Conservation (phyloP, 2,797 vertebrate species). For the Gallinago nigripennis region DNA sequence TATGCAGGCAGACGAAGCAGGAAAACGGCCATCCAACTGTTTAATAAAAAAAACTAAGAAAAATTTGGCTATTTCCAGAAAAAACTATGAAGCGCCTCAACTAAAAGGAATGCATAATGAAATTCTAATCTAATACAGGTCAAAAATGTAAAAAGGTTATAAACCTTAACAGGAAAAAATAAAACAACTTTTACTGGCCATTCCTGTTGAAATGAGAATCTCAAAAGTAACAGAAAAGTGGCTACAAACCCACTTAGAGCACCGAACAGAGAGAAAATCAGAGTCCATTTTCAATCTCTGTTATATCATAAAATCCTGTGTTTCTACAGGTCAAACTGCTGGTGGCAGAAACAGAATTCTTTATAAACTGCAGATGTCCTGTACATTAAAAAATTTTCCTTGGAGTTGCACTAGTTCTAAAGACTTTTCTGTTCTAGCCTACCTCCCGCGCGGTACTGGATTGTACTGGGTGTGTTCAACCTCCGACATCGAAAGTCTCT, state of each 20-base stretch:
- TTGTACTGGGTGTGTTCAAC: constrained; percentile 69
- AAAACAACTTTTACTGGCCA: constrained; percentile 88
- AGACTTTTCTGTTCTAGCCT: constrained; percentile 84
- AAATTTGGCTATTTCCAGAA: constrained; percentile 84
- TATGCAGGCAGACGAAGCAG: constrained; percentile 85
- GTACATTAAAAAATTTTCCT: constrained; percentile 75
- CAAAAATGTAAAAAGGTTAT: constrained; percentile 88
- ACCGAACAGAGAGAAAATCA: constrained; percentile 85
- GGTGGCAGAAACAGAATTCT: constrained; percentile 84
- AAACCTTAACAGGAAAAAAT: constrained; percentile 91
- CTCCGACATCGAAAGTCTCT: constrained; percentile 82
- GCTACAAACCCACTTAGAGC: constrained; percentile 87
- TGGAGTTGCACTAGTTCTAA: constrained; percentile 81
- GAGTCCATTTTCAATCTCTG: constrained; percentile 83
- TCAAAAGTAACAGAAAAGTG: constrained; percentile 86
- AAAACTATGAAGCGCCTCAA: constrained; percentile 85
- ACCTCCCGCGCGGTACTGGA: constrained; percentile 73
- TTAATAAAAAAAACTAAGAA: constrained; percentile 78
- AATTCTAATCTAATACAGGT: constrained; percentile 87
- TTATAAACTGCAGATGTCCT: constrained; percentile 83
- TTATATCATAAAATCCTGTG: constrained; percentile 84
- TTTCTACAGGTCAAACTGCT: constrained; percentile 82
- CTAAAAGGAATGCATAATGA: constrained; percentile 98
- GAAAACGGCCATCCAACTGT: constrained; percentile 81
- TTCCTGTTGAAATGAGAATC: constrained; percentile 89